A percentile compares a stretch with the other conserved stretches of the same genome.
Evolutionary conservation across 2,888 invertebrate genomes (phyloP).

Genomic region (Ramazzottius varieornatus): DNA sequence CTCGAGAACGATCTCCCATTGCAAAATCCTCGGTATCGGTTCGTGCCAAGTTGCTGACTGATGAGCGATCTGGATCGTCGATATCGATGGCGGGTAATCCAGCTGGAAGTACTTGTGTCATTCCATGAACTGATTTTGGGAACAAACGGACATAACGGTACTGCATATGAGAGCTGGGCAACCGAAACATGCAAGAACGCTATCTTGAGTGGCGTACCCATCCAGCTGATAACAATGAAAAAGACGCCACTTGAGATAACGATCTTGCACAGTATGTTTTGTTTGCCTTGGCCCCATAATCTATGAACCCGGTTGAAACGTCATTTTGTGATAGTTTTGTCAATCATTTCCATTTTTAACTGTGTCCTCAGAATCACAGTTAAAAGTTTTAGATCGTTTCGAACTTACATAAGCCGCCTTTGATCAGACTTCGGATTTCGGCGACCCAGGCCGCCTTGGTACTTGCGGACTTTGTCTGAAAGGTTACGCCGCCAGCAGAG

Average conservation of each 20-base stretch:
- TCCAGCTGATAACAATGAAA: no score
- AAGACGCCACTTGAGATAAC: no score
- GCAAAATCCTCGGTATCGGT: neutral
- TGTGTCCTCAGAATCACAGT: neutral
- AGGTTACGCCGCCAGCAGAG: neutral
- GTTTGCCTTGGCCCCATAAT: no score
- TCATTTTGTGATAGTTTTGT: neutral
- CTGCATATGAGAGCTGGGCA: no score
- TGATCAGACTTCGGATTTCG: neutral
- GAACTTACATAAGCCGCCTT: constrained; percentile 1
- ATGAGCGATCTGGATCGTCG: neutral
- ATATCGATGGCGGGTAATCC: neutral
- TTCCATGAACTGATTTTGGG: no score
- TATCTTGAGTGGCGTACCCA: no score
- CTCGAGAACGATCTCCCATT: neutral
- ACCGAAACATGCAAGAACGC: no score
- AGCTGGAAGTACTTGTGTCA: neutral
- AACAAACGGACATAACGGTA: no score
- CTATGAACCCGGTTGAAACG: no score
- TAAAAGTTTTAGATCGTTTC: no score
- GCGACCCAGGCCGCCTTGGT: neutral
- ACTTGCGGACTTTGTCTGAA: neutral
- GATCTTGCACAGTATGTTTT: no score
- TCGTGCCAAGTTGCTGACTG: neutral
- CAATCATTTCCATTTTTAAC: neutral